These are phyloP conservation scores for Pachyramphus minor DNA, from an alignment of 2,113 vertebrate genomes.

Conservation along the genomic window DNA sequence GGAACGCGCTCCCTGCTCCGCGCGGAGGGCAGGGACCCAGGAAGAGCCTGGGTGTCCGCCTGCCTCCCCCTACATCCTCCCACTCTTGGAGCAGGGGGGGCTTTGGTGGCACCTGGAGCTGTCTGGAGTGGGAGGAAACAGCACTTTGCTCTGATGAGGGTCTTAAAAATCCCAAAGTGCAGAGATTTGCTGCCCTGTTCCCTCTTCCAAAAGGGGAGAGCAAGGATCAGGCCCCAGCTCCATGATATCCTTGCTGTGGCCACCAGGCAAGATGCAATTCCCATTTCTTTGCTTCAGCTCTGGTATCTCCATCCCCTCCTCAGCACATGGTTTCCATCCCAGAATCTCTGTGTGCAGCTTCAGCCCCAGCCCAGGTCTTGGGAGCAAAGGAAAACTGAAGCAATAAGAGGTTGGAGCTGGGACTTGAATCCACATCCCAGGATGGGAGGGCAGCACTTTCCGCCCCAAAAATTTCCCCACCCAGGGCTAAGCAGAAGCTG, in stretches of 20 bases:
- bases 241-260: not conserved
- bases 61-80: not conserved
- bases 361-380: not conserved
- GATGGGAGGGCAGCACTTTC: not conserved
- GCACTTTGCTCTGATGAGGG: not conserved
- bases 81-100: fast-evolving
- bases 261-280: not conserved
- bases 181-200: not conserved
- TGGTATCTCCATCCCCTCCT: not conserved
- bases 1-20: not conserved
- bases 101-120: not conserved
- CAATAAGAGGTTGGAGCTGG: not conserved
- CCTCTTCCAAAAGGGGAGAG: not conserved
- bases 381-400: not conserved
- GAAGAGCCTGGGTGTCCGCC: not conserved
- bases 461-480: not conserved
- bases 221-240: not conserved
- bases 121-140: fast-evolving
- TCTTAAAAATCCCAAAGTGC: not conserved
- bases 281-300: not conserved
- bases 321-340: fast-evolving
- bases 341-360: not conserved
- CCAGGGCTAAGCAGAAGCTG: not conserved
- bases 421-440: not conserved
- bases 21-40: not conserved